These are phyloP conservation scores for Trypoxylus dichotomus DNA, from an alignment of 1,140 invertebrate genomes.

Conservation along the genomic window DNA sequence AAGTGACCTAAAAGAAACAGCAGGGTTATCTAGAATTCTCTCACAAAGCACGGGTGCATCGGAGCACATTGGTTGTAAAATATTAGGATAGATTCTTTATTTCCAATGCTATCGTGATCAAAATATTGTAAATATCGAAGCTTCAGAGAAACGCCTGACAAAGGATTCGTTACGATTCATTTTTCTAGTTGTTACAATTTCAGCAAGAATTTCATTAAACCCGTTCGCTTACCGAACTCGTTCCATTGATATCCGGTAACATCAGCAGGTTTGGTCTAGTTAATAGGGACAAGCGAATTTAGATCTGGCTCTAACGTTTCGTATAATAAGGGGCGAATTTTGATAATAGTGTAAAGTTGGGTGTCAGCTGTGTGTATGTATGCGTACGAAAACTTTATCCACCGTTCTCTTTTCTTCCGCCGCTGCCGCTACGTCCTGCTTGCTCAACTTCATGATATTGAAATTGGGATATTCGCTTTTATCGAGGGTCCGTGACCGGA, in stretches of 20 bases:
- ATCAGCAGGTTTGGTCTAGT: not conserved
- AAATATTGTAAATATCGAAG: no score
- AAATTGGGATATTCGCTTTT: slow-evolving; percentile 24
- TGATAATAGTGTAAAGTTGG: slow-evolving; percentile 7
- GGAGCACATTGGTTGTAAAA: no score
- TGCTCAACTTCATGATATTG: slow-evolving; percentile 3
- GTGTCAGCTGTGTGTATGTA: not conserved
- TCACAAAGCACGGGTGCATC: no score
- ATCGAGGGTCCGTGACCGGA: slow-evolving; percentile 7
- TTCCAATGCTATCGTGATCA: no score
- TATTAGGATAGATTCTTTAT: no score
- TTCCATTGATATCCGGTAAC: not conserved
- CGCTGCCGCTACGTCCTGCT: not conserved
- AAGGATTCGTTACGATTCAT: no score
- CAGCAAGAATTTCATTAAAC: no score
- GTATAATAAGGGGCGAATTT: slow-evolving; percentile 16
- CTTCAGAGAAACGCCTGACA: no score
- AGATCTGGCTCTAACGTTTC: not conserved
- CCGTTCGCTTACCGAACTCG: not conserved
- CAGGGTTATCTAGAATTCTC: no score
- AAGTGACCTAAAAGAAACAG: no score
- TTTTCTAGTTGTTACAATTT: no score
- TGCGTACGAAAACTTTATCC: not conserved
- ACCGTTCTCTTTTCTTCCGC: not conserved
- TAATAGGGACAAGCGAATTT: not conserved